Evolutionary conservation across 2,113 vertebrate genomes (phyloP).

Genomic region (Carollia perspicillata): DNA sequence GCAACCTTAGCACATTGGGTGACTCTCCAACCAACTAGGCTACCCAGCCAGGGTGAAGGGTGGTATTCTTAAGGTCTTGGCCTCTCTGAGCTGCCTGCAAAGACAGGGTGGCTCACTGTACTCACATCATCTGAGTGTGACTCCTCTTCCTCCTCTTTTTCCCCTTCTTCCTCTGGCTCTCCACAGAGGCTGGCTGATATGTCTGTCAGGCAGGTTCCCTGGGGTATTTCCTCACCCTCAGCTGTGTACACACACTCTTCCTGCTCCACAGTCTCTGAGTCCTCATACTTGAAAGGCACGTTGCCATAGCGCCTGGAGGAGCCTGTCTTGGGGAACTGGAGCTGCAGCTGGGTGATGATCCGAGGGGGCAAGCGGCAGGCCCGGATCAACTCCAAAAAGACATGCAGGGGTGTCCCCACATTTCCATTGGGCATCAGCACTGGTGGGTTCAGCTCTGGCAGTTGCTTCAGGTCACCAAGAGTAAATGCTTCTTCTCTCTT

Average conservation of each 20-base stretch:
- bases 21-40: no score
- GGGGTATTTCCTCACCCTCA: conserved; percentile 87
- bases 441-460: conserved; percentile 93
- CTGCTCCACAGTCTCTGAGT: conserved; percentile 75
- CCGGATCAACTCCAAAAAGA: conserved; percentile 94
- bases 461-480: conserved; percentile 82
- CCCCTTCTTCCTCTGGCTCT: conserved; percentile 28
- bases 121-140: conserved; percentile 90
- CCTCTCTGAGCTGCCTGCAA: not conserved
- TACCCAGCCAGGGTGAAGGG: no score
- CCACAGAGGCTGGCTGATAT: not conserved
- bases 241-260: conserved; percentile 91
- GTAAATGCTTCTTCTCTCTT: conserved; percentile 80
- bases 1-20: no score
- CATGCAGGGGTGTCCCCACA: conserved; percentile 90
- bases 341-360: conserved; percentile 90
- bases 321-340: conserved; percentile 90
- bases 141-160: conserved; percentile 74
- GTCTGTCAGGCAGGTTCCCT: not conserved
- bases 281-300: conserved; percentile 89
- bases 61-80: not conserved
- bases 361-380: conserved; percentile 92
- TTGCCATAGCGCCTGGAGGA: conserved; percentile 92
- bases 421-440: conserved; percentile 93
- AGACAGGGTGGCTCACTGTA: conserved; percentile 42